These are phyloP conservation scores for Oxyteleia sp. DNA, from an alignment of 2,888 invertebrate species.

Conservation along the genomic window DNA sequence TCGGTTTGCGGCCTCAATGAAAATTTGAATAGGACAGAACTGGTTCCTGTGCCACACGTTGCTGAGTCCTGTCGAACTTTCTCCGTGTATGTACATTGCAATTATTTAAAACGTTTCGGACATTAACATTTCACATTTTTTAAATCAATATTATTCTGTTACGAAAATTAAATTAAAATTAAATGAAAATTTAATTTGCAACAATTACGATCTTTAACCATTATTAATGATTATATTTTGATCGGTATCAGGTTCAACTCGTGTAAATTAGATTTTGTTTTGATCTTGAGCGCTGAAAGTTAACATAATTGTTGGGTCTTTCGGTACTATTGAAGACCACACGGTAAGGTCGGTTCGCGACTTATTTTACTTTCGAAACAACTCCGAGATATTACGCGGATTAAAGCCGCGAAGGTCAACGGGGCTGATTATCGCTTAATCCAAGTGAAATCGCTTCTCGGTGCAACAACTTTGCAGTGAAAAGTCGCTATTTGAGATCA, in stretches of 20 bases:
- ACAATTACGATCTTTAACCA: too few species aligned
- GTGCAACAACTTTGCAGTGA: constrained; percentile 60
- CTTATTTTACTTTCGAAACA: constrained; percentile 70
- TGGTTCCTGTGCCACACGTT: too few species aligned
- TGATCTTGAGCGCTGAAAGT: neutral
- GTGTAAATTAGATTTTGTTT: neutral
- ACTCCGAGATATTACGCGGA: constrained; percentile 70
- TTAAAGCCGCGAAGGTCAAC: constrained; percentile 72
- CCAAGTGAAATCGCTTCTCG: constrained; percentile 70
- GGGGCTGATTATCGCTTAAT: constrained; percentile 69
- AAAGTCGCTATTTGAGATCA: constrained; percentile 59
- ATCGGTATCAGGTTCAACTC: neutral
- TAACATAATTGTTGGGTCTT: constrained; percentile 17
- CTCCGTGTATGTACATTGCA: too few species aligned
- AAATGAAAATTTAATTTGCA: too few species aligned
- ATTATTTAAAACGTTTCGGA: too few species aligned
- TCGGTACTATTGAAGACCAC: constrained; percentile 5
- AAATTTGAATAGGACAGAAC: too few species aligned
- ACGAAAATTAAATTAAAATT: too few species aligned
- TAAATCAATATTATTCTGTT: too few species aligned
- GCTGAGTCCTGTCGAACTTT: too few species aligned
- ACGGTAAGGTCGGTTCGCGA: constrained; percentile 41
- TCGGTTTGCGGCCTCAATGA: too few species aligned
- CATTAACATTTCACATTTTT: too few species aligned
- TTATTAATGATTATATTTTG: neutral